Base-by-base conservation (phyloP, 2,888 invertebrate genomes). In the Scaptomyza cyrtandrae region DNA sequence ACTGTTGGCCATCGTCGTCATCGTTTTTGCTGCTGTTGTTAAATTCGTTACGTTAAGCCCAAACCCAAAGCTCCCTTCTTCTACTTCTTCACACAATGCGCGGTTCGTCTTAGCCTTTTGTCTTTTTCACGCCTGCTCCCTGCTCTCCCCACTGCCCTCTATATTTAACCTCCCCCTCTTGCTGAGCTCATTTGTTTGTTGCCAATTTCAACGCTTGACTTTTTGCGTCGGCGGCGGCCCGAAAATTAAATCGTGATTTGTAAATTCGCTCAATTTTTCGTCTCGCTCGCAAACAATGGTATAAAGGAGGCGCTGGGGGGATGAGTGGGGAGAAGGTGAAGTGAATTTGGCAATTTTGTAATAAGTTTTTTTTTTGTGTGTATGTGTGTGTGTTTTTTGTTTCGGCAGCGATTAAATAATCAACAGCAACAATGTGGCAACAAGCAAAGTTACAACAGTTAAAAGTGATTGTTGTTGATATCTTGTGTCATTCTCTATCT, bases 171-270 rank as follows among this genome's bases (percentile, higher is more conserved):
- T 4, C 46, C 29, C 7, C 24, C 2, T 46, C 27, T 35, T 11
- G 0, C n/a, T 19, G 19, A 53, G 39, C 80, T 78, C 73, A 88
- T 85, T 85, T 85, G 85, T 88, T 86, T 85, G 89, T 88, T 88
- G 85, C 89, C 85, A 88, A 85, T 85, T 86, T 86, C 77, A 85
- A 81, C 79, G 87, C 87, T 88, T 82, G 77, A 71, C 68, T 86
- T 80, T 70, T 73, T 61, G 73, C 75, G 78, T 77, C 63, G 75
- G 75, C 68, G 67, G 70, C 75, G 75, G 35, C 67, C 65, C 65
- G 70, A 71, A 87, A 89, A 87, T 87, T 89, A 85, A 89, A 87
- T 88, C 89, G 88, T 88, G 90, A 88, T 88, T 88, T 89, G 88
- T 89, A 85, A 85, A 88, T 80, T 82, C 81, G 85, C 78, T 82